A percentile compares a stretch with the other conserved stretches of the same genome.
These are phyloP conservation scores for Aplochiton taeniatus DNA, from an alignment of 2,797 vertebrate genomes.

Conservation along the genomic window DNA sequence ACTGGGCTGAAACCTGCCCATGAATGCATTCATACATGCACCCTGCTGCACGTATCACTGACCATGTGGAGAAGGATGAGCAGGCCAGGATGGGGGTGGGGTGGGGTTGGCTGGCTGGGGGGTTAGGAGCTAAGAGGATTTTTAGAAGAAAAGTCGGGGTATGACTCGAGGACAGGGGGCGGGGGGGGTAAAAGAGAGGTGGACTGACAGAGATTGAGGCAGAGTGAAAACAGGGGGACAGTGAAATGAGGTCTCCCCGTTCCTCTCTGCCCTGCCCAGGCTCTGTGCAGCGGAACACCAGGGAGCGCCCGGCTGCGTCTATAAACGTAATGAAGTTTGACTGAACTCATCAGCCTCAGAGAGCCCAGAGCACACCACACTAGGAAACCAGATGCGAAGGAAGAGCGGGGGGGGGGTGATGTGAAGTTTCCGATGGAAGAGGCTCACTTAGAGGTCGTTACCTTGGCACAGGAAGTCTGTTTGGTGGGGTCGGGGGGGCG, in stretches of 20 bases:
- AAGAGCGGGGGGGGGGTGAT: conserved; percentile 13
- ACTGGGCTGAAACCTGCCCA: conserved; percentile 27
- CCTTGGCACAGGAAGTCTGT: conserved; percentile 34
- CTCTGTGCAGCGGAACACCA: conserved; percentile 37
- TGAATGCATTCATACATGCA: conserved; percentile 46
- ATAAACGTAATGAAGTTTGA: conserved; percentile 57
- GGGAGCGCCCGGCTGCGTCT: conserved; percentile 41
- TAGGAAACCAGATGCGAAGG: conserved; percentile 48
- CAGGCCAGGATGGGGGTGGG: conserved; percentile 6
- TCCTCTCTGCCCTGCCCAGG: conserved; percentile 38
- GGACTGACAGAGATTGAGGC: not conserved
- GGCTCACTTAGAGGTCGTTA: conserved; percentile 50
- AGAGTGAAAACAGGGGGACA: not conserved
- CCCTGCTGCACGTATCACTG: conserved; percentile 45
- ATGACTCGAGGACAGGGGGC: not conserved
- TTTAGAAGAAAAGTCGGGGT: not conserved
- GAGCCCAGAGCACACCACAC: conserved; percentile 33
- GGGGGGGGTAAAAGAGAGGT: not conserved
- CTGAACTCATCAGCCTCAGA: conserved; percentile 59
- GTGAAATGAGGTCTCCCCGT: conserved; percentile 14
- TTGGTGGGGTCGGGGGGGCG: conserved; percentile 10
- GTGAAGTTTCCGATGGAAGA: conserved; percentile 37
- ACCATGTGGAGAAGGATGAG: conserved; percentile 41
- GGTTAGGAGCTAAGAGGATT: too few species aligned
- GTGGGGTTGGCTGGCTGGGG: too few species aligned